Base-by-base conservation (phyloP, 2,113 vertebrate species). In the Puffinus mauretanicus region DNA sequence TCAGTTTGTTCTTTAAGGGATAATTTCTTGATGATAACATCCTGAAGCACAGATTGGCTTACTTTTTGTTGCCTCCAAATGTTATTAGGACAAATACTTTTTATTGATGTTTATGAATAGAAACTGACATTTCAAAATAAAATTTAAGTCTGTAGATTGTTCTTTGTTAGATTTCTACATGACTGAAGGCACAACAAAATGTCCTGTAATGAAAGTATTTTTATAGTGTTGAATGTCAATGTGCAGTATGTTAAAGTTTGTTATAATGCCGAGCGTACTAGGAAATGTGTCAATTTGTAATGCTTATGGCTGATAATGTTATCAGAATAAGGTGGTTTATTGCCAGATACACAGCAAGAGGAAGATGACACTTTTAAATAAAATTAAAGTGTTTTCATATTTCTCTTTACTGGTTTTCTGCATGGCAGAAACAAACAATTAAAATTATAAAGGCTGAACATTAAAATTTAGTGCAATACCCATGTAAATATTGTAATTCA, bases 121-220 rank as follows among this genome's bases (percentile, higher is more conserved):
- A 78, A 95, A 84, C 46, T 90, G 87, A 87, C 82, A 95, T 90
- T 87, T 95, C 49, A 94, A 86, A 96, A 57, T 79, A 78, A 92
- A 96, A 64, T 26, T 61, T 83, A 91, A 80, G 17, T 76, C 60
- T 86, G 9, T 34, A 90, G 58, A 86, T 90, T 92, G 21, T 36
- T 90, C 10, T 83, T 94, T 73, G 65, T 85, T 90, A 81, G 57
- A 83, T 80, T 94, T 95, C 27, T 61, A 36, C 20, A 51, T 93
- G 64, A 94, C 71, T 95, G 86, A 94, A 88, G 70, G 79, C 52
- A 86, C 36, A 88, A 44, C 32, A 86, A 85, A 90, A 72, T 82
- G 14, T 69, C 57, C 49, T 84, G 54, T 82, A 95, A 96, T 94
- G n/a, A 81, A 95, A 80, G 18, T 32, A 52, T 86, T 91, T 91